Base-by-base conservation (phyloP, 2,888 invertebrate genomes). In the Suillia variegata region DNA sequence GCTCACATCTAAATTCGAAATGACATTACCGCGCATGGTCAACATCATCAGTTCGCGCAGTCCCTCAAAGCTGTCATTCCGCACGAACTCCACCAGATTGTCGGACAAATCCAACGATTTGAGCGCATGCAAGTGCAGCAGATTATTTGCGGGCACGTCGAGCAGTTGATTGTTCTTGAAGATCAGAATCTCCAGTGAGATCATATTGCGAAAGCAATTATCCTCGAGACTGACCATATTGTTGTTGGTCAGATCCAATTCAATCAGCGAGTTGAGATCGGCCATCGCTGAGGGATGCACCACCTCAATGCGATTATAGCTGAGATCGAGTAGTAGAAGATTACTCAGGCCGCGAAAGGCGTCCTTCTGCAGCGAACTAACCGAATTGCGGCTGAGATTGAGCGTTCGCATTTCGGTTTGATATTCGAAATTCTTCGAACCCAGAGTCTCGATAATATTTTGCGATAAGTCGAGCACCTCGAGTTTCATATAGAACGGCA, bases 381-480 rank as follows among this genome's bases (percentile, higher is more conserved):
- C 86, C 62, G 85, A 85, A 80, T 96, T 96, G 66, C 87, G 84
- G 78, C 92, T 92, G 62, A 94, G 83, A 80, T 94, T 91, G 26
- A 96, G 83, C 63, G 87, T 86, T 49, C 87, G 86, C 82, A 96
- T 85, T 68, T 88, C 88, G 60, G 85, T 86, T 74, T 93, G 92
- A 65, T 87, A 88, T 66, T 91, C 89, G 72, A 96, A 94, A 80
- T 93, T 93, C 71, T 89, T 88, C 71, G 89, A 88, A 73, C 93
- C 94, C 71, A 96, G 83, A 13, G 89, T 88, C 79, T 88, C 87
- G 67, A 96, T 89, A 75, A 87, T 87, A 83, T 96, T 96, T 78
- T 87, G 86, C 15, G 93, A 92, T 53, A 96, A 85, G 79, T 96
- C 93, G 66, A 96, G 86, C 54, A 88, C 87, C 73, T 89, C 87